phyloP scores from a whole-genome alignment of 2,888 invertebrate species.

The Orthonychiurus folsomi region DNA sequence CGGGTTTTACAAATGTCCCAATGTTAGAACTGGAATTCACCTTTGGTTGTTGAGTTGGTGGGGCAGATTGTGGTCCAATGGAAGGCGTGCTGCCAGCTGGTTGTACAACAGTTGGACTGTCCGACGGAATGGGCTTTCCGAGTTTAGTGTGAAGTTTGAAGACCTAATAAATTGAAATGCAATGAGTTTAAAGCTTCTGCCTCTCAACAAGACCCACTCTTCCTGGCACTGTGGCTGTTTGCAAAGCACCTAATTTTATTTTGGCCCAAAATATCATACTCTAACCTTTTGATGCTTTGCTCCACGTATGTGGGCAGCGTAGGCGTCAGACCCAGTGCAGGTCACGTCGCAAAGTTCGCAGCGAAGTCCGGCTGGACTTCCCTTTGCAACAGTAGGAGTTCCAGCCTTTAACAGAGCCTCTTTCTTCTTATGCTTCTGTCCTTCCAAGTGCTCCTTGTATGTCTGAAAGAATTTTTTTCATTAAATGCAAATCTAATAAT shows the following conservation, averaged over 20 bases:
- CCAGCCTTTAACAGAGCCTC: slow-evolving; percentile 75
- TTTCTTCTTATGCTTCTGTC: slow-evolving; percentile 98
- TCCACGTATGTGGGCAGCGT: slow-evolving; percentile 94
- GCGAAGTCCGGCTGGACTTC: slow-evolving; percentile 56
- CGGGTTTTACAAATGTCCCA: slow-evolving; percentile 45
- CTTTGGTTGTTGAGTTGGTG: slow-evolving; percentile 11
- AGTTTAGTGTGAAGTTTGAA: slow-evolving; percentile 92
- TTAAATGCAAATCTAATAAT: slow-evolving; percentile 3
- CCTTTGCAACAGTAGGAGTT: slow-evolving; percentile 50
- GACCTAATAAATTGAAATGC: slow-evolving; percentile 44
- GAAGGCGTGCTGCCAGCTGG: slow-evolving; percentile 39
- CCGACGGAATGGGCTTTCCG: slow-evolving; percentile 93
- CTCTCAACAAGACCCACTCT: not conserved
- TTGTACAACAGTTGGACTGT: slow-evolving; percentile 78
- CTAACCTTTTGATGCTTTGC: slow-evolving; percentile 92
- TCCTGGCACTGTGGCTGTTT: too few relatives aligned
- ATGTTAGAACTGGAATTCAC: slow-evolving; percentile 43
- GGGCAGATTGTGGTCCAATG: slow-evolving; percentile 8
- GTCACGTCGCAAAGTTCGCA: slow-evolving; percentile 98
- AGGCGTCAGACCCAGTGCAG: slow-evolving; percentile 96
- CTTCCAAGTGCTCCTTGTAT: slow-evolving; percentile 92
- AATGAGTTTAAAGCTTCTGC: not conserved
- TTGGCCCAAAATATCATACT: too few relatives aligned
- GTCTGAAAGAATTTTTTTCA: slow-evolving; percentile 51
- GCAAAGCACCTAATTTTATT: too few relatives aligned